phyloP scores from a whole-genome alignment of 2,113 vertebrate species.

The Thryonomys swinderianus region DNA sequence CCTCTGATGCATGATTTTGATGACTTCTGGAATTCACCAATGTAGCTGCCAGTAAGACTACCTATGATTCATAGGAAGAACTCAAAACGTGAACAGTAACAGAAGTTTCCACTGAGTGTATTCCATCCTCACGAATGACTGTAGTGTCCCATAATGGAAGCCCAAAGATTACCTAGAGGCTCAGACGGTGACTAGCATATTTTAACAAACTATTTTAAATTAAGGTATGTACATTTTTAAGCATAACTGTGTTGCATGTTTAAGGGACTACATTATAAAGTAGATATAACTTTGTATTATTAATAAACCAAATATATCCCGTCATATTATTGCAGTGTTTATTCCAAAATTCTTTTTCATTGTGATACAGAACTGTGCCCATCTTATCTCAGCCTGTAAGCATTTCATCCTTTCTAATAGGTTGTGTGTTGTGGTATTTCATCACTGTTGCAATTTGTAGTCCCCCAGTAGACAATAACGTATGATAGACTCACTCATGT shows the following conservation, averaged over 20 bases:
- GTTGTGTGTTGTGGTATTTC: background rate
- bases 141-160: too few species aligned
- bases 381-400: background rate
- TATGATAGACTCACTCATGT: background rate
- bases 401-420: background rate
- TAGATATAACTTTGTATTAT: background rate
- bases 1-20: background rate
- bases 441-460: background rate
- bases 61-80: background rate
- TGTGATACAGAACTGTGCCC: background rate
- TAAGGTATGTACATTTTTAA: background rate
- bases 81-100: background rate
- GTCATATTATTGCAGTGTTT: background rate
- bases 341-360: background rate
- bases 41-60: background rate
- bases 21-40: background rate
- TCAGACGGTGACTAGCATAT: background rate
- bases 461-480: background rate
- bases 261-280: background rate
- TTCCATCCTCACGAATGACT: background rate
- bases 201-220: background rate
- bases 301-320: background rate
- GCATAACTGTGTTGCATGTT: background rate
- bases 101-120: background rate
- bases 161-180: background rate